phyloP scores from a whole-genome alignment of 2,888 invertebrate genomes.

The Physocephala rufipes region DNA sequence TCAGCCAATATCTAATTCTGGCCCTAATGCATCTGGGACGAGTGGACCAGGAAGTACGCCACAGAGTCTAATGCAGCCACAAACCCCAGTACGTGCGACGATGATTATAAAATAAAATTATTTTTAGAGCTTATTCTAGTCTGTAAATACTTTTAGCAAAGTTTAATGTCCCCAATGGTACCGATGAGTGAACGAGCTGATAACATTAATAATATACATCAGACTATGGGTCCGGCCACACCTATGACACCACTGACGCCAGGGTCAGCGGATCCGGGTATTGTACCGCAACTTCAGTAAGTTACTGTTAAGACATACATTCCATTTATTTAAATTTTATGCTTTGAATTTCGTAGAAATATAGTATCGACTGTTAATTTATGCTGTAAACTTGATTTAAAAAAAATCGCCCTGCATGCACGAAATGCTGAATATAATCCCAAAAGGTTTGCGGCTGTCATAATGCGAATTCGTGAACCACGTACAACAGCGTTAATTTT shows the following conservation, averaged over 20 bases:
- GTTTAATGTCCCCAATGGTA: slow-evolving; percentile 85
- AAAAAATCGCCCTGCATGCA: slow-evolving; percentile 96
- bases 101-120: neutral
- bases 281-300: slow-evolving; percentile 78
- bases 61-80: slow-evolving; percentile 88
- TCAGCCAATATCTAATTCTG: slow-evolving; percentile 45
- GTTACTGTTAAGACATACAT: slow-evolving; percentile 25
- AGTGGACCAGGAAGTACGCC: slow-evolving; percentile 69
- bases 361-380: slow-evolving; percentile 98
- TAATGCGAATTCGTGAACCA: slow-evolving; percentile 93
- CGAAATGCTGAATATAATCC: slow-evolving; percentile 99
- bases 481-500: slow-evolving; percentile 83
- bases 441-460: slow-evolving; percentile 98
- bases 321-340: slow-evolving; percentile 8
- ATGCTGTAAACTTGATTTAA: slow-evolving; percentile 92
- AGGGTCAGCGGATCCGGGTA: slow-evolving; percentile 91
- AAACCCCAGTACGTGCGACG: slow-evolving; percentile 76
- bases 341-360: slow-evolving; percentile 74
- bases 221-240: slow-evolving; percentile 75
- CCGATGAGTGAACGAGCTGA: slow-evolving; percentile 66
- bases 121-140: slow-evolving; percentile 3
- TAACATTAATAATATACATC: slow-evolving; percentile 63
- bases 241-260: slow-evolving; percentile 93
- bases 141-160: slow-evolving; percentile 71
- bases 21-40: slow-evolving; percentile 26